Evolutionary conservation across 2,888 invertebrate species (phyloP).

Genomic region (Phasia obesa): DNA sequence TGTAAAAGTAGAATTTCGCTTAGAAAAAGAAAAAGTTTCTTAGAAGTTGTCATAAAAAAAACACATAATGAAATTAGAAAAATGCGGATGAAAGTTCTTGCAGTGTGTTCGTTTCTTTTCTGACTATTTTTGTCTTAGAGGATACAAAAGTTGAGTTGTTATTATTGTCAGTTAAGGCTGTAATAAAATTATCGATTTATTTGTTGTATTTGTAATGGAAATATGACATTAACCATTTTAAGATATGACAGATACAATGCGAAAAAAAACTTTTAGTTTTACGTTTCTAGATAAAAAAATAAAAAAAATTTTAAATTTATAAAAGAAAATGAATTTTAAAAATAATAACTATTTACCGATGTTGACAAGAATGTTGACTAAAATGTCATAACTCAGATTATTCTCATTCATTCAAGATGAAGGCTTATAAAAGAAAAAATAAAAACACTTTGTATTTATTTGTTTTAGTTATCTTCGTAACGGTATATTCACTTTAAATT

Average conservation of each 20-base stretch:
- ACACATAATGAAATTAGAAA: conserved; percentile 15
- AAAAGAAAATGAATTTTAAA: not conserved
- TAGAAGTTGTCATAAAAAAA: conserved; percentile 1
- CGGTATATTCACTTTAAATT: too few relatives aligned
- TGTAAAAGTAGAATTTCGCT: conserved; percentile 54
- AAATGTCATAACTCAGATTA: not conserved
- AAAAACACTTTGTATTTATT: too few relatives aligned
- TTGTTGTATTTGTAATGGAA: conserved; percentile 44
- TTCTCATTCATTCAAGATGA: not conserved
- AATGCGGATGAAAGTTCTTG: conserved; percentile 71
- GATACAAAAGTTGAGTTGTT: conserved; percentile 1
- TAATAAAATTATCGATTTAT: conserved; percentile 56
- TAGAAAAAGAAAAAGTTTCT: conserved; percentile 59
- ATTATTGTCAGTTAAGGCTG: not conserved
- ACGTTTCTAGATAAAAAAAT: not conserved
- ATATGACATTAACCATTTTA: conserved; percentile 45
- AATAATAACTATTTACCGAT: not conserved
- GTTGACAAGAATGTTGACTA: not conserved
- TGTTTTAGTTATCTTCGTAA: too few relatives aligned
- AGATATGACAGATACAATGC: conserved; percentile 35
- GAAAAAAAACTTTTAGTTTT: conserved; percentile 10
- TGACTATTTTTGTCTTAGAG: conserved; percentile 24
- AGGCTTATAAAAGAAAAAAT: too few relatives aligned
- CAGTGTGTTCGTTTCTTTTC: conserved; percentile 30
- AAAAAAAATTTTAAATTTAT: not conserved